Evolutionary conservation across 2,113 vertebrate genomes (phyloP).

Genomic region (Phrynosoma blainvillii): DNA sequence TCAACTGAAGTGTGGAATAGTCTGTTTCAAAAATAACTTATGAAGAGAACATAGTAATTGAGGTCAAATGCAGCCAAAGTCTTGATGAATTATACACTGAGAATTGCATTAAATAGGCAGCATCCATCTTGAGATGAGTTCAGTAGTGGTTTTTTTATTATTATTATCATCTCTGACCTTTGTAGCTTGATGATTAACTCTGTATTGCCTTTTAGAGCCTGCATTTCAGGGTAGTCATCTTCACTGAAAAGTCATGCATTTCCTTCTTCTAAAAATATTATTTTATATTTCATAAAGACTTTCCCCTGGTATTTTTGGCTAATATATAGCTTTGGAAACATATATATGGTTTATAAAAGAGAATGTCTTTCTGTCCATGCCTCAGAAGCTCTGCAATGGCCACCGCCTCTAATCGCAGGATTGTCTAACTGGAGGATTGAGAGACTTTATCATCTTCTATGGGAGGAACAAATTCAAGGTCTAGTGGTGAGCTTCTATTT

Average conservation of each 20-base stretch:
- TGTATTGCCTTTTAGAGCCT: constrained; percentile 1
- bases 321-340: constrained; percentile 29
- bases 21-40: constrained; percentile 54
- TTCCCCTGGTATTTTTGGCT: background rate
- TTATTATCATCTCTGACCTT: constrained; percentile 15
- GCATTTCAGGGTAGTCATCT: background rate
- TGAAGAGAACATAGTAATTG: constrained; percentile 56
- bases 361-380: background rate
- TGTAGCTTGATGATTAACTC: constrained; percentile 56
- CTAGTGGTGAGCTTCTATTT: constrained; percentile 53
- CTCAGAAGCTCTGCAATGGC: constrained; percentile 1
- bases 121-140: constrained; percentile 49
- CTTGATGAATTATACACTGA: constrained; percentile 40
- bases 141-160: background rate
- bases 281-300: constrained; percentile 9
- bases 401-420: accelerated
- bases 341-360: constrained; percentile 10
- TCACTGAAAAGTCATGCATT: constrained; percentile 13
- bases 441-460: background rate
- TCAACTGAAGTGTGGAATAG: constrained; percentile 35
- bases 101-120: constrained; percentile 42
- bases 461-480: constrained; percentile 3
- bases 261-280: background rate
- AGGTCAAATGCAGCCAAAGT: constrained; percentile 36
- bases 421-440: constrained; percentile 1